phyloP scores from a whole-genome alignment of 2,888 invertebrate species.

The Leptopilina drosophilae region DNA sequence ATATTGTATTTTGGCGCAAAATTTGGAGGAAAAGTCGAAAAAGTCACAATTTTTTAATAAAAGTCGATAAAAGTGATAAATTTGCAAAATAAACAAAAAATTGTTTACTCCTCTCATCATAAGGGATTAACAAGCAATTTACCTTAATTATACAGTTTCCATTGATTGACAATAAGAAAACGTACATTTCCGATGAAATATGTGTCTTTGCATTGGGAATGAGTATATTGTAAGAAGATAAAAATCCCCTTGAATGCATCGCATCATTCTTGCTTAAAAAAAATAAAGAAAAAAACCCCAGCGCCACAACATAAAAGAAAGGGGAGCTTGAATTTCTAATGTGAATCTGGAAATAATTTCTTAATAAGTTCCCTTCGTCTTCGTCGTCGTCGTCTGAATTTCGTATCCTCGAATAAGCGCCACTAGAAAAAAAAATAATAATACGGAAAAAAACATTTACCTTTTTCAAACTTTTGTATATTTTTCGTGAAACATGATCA shows the following conservation, averaged over 20 bases:
- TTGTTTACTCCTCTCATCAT: too few species aligned
- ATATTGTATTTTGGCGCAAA: too few species aligned
- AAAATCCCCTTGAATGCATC: conserved; percentile 4
- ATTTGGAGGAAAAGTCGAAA: too few species aligned
- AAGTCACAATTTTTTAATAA: too few species aligned
- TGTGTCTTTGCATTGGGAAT: conserved; percentile 28
- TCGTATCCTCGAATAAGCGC: background rate
- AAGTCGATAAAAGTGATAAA: too few species aligned
- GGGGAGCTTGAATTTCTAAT: conserved; percentile 31
- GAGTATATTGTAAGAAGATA: background rate
- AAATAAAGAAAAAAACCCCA: background rate
- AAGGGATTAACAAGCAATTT: conserved; percentile 16
- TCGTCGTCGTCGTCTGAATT: background rate
- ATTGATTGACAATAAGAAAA: background rate
- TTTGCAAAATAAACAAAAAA: too few species aligned
- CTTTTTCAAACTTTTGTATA: conserved; percentile 31
- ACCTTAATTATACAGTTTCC: conserved; percentile 6
- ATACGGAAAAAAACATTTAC: conserved; percentile 7
- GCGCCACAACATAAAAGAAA: conserved; percentile 24
- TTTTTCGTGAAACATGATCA: background rate
- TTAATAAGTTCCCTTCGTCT: conserved; percentile 25
- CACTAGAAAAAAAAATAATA: background rate
- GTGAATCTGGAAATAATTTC: conserved; percentile 38
- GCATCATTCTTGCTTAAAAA: background rate
- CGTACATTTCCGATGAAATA: background rate